Evolutionary conservation across 2,797 vertebrate species (phyloP), one percentile per base, ranked within the genome.

Genomic region (Chromis chromis): DNA sequence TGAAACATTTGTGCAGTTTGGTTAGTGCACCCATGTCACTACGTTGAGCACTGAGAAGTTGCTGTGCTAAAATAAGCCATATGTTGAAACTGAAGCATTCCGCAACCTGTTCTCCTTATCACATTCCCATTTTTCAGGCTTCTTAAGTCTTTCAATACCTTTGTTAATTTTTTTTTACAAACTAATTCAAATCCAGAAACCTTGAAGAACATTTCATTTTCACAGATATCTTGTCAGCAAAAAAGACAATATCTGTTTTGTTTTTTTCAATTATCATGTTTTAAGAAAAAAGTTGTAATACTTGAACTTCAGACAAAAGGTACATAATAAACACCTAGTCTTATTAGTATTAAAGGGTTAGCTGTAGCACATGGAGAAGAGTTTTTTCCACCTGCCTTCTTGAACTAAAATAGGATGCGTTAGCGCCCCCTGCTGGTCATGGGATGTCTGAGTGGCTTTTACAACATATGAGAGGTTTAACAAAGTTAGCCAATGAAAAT

Each of bases 371-470:
- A 48, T 49, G 7, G 4, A 6, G 13, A 22, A 27, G 9, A 24
- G 11, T n/a, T 33, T 64, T 36, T 36, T 36, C 14, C 6, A 36
- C 7, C 7, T 16, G 19, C 16, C 42, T 10, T 17, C 7, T 10
- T 12, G 16, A 10, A 40, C 24, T 46, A 62, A 40, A 62, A 3
- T 40, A 12, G n/a, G 36, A 62, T 39, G 16, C 3, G 3, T 55
- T 36, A 52, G 49, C 16, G 9, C 57, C 58, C 56, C 60, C 68
- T 62, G 25, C 44, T 79, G 65, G 17, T 56, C 25, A 40, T 57
- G 1, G 31, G 28, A 19, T 4, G 19, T 25, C 24, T 24, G 12
- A 50, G 7, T 69, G 11, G 50, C n/a, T 13, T 36, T 10, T 40
- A 19, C n/a, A 60, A 19, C n/a, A 59, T 65, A 11, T 42, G 10